Conservation (phyloP, 35 echinoderm and acorn worm species). For the Eucidaris tribuloides region DNA sequence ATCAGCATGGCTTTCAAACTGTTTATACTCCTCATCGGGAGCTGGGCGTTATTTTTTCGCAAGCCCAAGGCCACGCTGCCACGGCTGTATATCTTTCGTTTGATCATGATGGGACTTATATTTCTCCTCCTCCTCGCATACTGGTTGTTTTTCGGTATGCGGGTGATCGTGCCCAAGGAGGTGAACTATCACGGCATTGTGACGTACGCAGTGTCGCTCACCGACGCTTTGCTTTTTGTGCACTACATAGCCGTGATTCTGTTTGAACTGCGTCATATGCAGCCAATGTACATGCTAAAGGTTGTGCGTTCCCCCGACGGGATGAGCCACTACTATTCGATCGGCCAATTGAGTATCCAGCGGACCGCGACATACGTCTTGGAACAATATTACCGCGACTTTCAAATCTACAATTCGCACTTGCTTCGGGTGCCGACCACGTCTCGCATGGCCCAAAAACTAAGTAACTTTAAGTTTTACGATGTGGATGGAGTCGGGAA, state of each 20-base stretch:
- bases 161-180: constrained; percentile 53
- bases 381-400: constrained; percentile 97
- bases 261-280: constrained; percentile 84
- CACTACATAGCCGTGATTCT: constrained; percentile 92
- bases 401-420: constrained; percentile 87
- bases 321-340: constrained; percentile 67
- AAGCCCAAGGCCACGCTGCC: constrained; percentile 75
- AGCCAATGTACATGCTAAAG: constrained; percentile 79
- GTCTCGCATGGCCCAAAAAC: constrained; percentile 69
- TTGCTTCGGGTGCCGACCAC: constrained; percentile 65
- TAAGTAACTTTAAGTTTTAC: constrained; percentile 92
- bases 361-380: constrained; percentile 75
- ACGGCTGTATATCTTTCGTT: constrained; percentile 75
- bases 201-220: constrained; percentile 73
- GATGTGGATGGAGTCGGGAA: constrained; percentile 82
- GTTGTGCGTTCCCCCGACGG: constrained; percentile 94
- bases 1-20: constrained; percentile 99
- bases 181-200: constrained; percentile 67
- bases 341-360: constrained; percentile 89
- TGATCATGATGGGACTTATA: constrained; percentile 51
- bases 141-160: constrained; percentile 92
- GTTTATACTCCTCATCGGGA: constrained; percentile 76
- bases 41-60: constrained; percentile 84
- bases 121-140: constrained; percentile 81
- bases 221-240: constrained; percentile 88